Conservation (phyloP, 2,888 invertebrate species). For the Eilema caniola region DNA sequence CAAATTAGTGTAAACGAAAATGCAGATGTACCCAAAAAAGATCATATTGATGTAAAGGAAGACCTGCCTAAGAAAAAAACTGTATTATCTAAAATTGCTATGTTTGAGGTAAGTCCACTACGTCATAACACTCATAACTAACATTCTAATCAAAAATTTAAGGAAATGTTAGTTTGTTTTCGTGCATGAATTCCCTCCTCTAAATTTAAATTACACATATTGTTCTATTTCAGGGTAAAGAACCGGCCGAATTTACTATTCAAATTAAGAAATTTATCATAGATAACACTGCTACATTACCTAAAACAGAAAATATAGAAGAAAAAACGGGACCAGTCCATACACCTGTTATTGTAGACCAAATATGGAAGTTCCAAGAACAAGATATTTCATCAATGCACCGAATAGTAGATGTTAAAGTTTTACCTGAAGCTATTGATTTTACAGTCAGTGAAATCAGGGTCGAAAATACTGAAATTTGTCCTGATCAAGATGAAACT, state of each 20-base stretch:
- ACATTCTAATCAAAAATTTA: background rate
- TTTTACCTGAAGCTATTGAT: constrained; percentile 15
- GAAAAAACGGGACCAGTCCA: background rate
- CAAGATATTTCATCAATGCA: constrained; percentile 14
- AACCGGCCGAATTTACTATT: constrained; percentile 13
- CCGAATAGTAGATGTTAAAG: constrained; percentile 11
- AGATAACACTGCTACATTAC: background rate
- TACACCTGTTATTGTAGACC: constrained; percentile 28
- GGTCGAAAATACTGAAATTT: background rate
- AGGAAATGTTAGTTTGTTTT: background rate
- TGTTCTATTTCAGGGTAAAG: constrained; percentile 23
- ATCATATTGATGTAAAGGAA: constrained; percentile 49
- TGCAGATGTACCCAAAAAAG: constrained; percentile 34
- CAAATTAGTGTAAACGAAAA: constrained; percentile 45
- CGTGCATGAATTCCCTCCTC: too few relatives aligned
- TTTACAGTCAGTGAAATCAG: constrained; percentile 6
- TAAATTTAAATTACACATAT: background rate
- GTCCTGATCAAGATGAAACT: background rate
- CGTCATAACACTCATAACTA: too few relatives aligned
- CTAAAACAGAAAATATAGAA: background rate
- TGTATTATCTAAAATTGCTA: constrained; percentile 73
- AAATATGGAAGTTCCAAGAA: constrained; percentile 25
- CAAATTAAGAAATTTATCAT: constrained; percentile 18
- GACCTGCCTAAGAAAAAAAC: constrained; percentile 65
- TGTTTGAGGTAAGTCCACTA: constrained; percentile 73